Evolutionary conservation across 2,888 invertebrate genomes (phyloP), one percentile per base, ranked within the genome.

Genomic region (Agonopterix heracliana): DNA sequence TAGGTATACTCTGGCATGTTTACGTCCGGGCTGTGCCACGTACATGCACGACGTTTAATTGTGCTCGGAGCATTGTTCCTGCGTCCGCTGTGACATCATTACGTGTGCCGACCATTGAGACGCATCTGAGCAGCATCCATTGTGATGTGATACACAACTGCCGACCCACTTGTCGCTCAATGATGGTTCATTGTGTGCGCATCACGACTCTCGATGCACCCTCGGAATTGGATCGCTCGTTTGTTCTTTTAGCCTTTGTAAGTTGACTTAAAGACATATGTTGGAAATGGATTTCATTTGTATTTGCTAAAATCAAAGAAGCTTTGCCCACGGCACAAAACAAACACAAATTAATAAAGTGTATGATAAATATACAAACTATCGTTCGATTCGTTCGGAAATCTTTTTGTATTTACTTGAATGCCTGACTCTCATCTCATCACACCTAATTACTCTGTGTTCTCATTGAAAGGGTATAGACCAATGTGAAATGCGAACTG

Each of bases 21-120:
- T 36, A 43, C 42, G 43, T 35, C 35, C 43, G 34, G 47, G 34
- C n/a, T 34, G 44, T 13, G 9, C 43, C 9, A 12, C 12, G 45
- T 40, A 14, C 35, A 44, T 46, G 10, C 36, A 41, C 41, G 36
- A 59, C 61, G 60, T 63, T 65, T 78, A 79, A 77, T 78, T 76
- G 77, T 65, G 64, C 50, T 50, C 54, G 52, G 62, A 60, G 64
- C 71, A 73, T 79, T 77, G 78, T 80, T 71, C 74, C 71, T 66
- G 64, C 71, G 74, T 78, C 79, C 79, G 75, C 64, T 59, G 74
- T 78, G 79, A 78, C 78, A 69, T 78, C 78, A 78, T 57, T 60
- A 57, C 55, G 59, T 56, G 51, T 53, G 56, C 52, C 55, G 57
- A 50, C 63, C 66, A 71, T 71, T 65, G 63, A 69, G 68, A 63